Percentiles rank a stretch among this genome's conserved stretches.
phyloP scores from a whole-genome alignment of 1,140 invertebrate species.

The Drosophila sproati region DNA sequence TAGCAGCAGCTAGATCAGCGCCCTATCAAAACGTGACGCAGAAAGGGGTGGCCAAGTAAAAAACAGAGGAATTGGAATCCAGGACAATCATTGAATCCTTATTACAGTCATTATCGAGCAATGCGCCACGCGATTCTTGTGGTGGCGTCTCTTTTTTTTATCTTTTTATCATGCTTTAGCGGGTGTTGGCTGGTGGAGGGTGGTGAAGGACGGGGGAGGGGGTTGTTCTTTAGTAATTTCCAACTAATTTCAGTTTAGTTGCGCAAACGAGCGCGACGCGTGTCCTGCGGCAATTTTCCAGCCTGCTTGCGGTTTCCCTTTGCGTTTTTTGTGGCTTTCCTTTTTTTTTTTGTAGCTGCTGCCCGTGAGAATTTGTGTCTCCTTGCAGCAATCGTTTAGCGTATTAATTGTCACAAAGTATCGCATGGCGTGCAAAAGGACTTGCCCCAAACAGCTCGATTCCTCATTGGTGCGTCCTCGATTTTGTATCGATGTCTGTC shows the following conservation, averaged over 20 bases:
- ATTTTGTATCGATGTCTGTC: not conserved
- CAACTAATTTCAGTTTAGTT: slow-evolving; percentile 83
- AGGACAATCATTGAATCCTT: slow-evolving; percentile 82
- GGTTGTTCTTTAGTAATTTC: slow-evolving; percentile 60
- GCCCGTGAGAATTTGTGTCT: slow-evolving; percentile 61
- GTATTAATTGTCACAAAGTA: slow-evolving; percentile 81
- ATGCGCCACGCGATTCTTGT: slow-evolving; percentile 54
- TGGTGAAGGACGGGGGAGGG: slow-evolving; percentile 1
- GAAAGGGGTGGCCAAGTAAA: slow-evolving; percentile 61
- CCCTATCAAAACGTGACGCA: slow-evolving; percentile 63
- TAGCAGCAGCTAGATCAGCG: slow-evolving; percentile 24
- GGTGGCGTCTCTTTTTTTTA: slow-evolving; percentile 42
- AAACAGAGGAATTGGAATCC: slow-evolving; percentile 59
- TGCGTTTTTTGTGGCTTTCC: slow-evolving; percentile 10
- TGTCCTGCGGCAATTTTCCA: slow-evolving; percentile 76
- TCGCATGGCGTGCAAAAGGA: slow-evolving; percentile 53
- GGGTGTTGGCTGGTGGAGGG: not conserved
- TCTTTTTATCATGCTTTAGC: slow-evolving; percentile 59
- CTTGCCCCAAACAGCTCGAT: not conserved
- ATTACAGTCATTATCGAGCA: slow-evolving; percentile 78
- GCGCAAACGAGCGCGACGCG: slow-evolving; percentile 75
- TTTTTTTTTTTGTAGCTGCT: not conserved
- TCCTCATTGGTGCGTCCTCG: slow-evolving; percentile 32
- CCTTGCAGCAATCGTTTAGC: slow-evolving; percentile 67
- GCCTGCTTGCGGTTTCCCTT: slow-evolving; percentile 53